Evolutionary conservation across 2,888 invertebrate genomes (phyloP).

Genomic region (Hetaerina titia): DNA sequence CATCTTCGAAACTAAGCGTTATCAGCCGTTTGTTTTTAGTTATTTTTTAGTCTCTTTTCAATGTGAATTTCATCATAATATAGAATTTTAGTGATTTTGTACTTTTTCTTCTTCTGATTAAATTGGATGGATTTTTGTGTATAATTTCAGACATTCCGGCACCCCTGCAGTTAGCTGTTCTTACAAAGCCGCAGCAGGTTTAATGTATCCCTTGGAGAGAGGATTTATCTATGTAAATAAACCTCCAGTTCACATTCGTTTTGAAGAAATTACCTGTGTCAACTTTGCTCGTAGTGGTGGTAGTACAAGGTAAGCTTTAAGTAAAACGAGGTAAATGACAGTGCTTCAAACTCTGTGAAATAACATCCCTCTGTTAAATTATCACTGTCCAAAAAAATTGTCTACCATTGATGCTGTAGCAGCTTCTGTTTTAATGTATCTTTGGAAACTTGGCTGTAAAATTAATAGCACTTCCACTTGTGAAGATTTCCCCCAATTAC

Average conservation of each 20-base stretch:
- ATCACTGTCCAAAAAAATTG: too few relatives aligned
- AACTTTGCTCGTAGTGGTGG: slow-evolving; percentile 98
- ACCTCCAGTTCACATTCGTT: slow-evolving; percentile 97
- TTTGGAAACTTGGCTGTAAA: too few relatives aligned
- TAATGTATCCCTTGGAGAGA: slow-evolving; percentile 97
- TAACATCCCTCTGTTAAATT: too few relatives aligned
- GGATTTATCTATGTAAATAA: slow-evolving; percentile 99
- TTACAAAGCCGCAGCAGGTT: slow-evolving; percentile 98
- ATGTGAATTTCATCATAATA: background rate
- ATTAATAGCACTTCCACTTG: too few relatives aligned
- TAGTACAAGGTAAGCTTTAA: slow-evolving; percentile 80
- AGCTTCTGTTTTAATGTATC: too few relatives aligned
- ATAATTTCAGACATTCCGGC: slow-evolving; percentile 85
- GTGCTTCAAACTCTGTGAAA: too few relatives aligned
- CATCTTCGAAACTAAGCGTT: background rate
- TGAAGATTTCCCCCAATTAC: too few relatives aligned
- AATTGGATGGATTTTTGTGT: slow-evolving; percentile 65
- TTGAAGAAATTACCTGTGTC: slow-evolving; percentile 96
- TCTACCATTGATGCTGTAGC: too few relatives aligned
- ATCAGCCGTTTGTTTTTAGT: background rate
- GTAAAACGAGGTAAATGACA: too few relatives aligned
- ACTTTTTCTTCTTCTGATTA: slow-evolving; percentile 68
- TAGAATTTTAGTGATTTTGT: background rate
- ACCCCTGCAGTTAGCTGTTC: slow-evolving; percentile 96
- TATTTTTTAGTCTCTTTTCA: background rate